Evolutionary conservation across 2,888 invertebrate species (phyloP), one percentile per base, ranked within the genome.

Genomic region (Zygogramma bicolorata): DNA sequence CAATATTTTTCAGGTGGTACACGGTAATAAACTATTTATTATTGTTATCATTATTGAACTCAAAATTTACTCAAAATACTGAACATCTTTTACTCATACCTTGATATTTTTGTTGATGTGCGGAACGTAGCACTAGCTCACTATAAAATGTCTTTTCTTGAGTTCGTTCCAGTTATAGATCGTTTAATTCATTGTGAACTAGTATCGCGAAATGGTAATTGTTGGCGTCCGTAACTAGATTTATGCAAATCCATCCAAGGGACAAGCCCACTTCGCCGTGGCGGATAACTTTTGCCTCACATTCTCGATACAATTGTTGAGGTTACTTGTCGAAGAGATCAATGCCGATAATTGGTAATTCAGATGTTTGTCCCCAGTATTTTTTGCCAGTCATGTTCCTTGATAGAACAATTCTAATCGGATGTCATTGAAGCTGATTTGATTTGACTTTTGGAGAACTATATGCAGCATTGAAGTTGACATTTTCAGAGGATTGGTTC

Each of bases 181-280:
- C 25, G 53, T 53, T 53, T 25, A 25, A 25, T 53, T 53, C 53
- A 53, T 53, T 53, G 53, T 27, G n/a, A 27, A 53, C 10, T 18
- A 42, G n/a, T 42, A 3, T 15, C 42, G n/a, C 7, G 42, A 42
- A 42, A 42, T 42, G 42, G 15, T 53, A 53, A 53, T 53, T 53
- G 53, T 53, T 4, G 7, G 13, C 27, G 27, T n/a, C 22, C 8
- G 53, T 53, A 63, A 63, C 63, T 63, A 63, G 22, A 63, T 63
- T 46, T 63, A 63, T 63, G 63, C 49, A 63, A 46, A 46, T 46
- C 46, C 10, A 4, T 63, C 4, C 29, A 29, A 63, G 63, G 63
- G 49, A 46, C 63, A 63, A 63, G 63, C 63, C 63, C 63, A 63
- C 63, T 13, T 46, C 46, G 10, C 42, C 42, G 42, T 46, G 4